These are phyloP conservation scores for Hyposmocoma kahamanoa DNA, from an alignment of 1,140 invertebrate genomes.

Conservation along the genomic window DNA sequence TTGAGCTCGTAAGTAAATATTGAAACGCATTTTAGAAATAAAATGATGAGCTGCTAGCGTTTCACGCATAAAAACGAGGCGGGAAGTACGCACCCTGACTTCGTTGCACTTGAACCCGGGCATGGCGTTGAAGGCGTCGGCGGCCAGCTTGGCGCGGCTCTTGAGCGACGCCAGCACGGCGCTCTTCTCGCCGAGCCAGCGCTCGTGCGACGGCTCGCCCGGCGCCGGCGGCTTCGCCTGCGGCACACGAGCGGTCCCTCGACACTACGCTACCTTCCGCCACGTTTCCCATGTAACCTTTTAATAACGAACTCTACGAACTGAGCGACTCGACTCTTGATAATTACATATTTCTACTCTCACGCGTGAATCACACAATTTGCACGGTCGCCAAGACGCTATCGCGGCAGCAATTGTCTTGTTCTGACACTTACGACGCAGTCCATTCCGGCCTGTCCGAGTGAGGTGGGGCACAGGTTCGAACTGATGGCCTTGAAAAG, in stretches of 20 bases:
- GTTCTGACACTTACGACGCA: constrained; percentile 34
- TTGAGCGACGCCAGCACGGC: constrained; percentile 84
- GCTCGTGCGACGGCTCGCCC: constrained; percentile 86
- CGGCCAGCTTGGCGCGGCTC: constrained; percentile 84
- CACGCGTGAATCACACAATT: too few relatives aligned
- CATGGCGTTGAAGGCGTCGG: constrained; percentile 91
- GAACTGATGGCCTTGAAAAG: constrained; percentile 85
- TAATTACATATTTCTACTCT: too few relatives aligned
- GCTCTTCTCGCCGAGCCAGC: constrained; percentile 83
- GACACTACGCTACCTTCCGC: too few relatives aligned
- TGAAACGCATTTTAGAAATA: too few relatives aligned
- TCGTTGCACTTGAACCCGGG: constrained; percentile 88
- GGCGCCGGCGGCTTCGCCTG: constrained; percentile 82
- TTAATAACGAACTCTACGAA: too few relatives aligned
- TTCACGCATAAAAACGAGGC: too few relatives aligned
- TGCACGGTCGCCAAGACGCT: too few relatives aligned
- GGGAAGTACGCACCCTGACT: constrained; percentile 78
- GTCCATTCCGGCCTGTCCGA: constrained; percentile 87
- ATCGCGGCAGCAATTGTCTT: too few relatives aligned
- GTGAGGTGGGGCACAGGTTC: constrained; percentile 90
- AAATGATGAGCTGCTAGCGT: too few relatives aligned
- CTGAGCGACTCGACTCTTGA: too few relatives aligned
- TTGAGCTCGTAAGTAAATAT: too few relatives aligned
- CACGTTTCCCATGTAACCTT: too few relatives aligned
- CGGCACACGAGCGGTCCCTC: constrained; percentile 36